Evolutionary conservation across 53 echinoderm and acorn worm species (phyloP).

Genomic region (Actinopyga echinites): DNA sequence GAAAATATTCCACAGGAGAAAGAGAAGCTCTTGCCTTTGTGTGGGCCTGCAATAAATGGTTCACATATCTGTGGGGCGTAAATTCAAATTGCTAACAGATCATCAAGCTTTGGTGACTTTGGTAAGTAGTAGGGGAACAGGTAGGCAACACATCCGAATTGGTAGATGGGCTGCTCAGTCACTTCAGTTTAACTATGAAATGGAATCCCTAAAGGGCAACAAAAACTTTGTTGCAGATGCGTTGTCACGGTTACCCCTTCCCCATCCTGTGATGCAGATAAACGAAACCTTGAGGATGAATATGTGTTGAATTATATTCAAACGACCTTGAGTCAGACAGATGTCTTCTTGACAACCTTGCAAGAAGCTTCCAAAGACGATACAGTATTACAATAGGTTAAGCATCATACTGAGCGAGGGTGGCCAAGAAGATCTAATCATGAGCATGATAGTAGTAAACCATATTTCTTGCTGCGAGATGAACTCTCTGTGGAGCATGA

Average conservation of each 20-base stretch:
- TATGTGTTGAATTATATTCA: constrained; percentile 26
- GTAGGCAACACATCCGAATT: constrained; percentile 52
- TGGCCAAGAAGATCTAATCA: constrained; percentile 22
- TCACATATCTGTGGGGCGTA: constrained; percentile 60
- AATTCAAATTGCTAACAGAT: constrained; percentile 55
- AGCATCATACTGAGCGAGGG: background rate
- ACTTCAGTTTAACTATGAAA: constrained; percentile 54
- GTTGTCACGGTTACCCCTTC: constrained; percentile 37
- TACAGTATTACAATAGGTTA: constrained; percentile 17
- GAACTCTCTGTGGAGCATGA: constrained; percentile 39
- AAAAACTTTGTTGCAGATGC: constrained; percentile 52
- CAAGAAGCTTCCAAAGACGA: constrained; percentile 27
- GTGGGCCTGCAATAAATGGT: constrained; percentile 71
- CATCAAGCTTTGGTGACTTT: constrained; percentile 49
- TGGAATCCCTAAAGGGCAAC: constrained; percentile 52
- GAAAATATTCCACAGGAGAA: constrained; percentile 56
- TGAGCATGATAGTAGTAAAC: background rate
- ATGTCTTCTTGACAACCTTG: background rate
- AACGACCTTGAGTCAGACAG: background rate
- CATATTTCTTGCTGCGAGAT: constrained; percentile 49
- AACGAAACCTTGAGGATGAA: constrained; percentile 26
- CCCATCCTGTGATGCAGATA: constrained; percentile 3
- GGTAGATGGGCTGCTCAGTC: constrained; percentile 53
- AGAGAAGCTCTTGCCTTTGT: constrained; percentile 61
- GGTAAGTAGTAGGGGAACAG: constrained; percentile 34